phyloP scores from a whole-genome alignment of 2,113 vertebrate genomes.

The western clawed frog (Xenopus tropicalis) region UCB_Xtro_10.0 CM004447.2:147906001-147906500 shows the following conservation, averaged over 20 bases:
- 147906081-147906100: not conserved
- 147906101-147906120: not conserved
- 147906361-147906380: not conserved
- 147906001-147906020: no score
- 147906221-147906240: conserved; percentile 1
- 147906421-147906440: conserved; percentile 1
- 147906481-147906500: conserved; percentile 22
- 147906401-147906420: not conserved
- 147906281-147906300: no score
- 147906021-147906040: no score
- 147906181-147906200: conserved; percentile 7
- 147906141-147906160: conserved; percentile 5
- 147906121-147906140: not conserved
- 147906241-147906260: not conserved
- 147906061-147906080: no score
- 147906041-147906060: no score
- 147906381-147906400: not conserved
- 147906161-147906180: not conserved
- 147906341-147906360: not conserved
- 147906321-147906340: not conserved
- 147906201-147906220: not conserved
- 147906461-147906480: conserved; percentile 22
- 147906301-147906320: not conserved
- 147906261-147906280: not conserved
- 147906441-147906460: conserved; percentile 22